Evolutionary conservation across 1,140 invertebrate species (phyloP).

Genomic region (Leptinotarsa defecta): DNA sequence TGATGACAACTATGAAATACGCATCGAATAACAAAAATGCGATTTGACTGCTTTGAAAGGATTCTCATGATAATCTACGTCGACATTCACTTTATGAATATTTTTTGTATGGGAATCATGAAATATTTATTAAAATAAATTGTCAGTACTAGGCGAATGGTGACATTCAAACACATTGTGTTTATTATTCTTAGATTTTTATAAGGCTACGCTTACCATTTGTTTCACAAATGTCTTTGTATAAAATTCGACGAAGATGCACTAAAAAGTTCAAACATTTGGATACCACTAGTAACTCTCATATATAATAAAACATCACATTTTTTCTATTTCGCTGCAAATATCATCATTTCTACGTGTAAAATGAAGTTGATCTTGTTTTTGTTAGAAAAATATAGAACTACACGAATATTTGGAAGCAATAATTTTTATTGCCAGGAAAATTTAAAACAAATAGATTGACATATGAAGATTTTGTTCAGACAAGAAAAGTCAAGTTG

Average conservation of each 20-base stretch:
- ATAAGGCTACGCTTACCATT: constrained; percentile 33
- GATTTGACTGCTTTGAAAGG: not conserved
- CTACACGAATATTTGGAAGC: too few species aligned
- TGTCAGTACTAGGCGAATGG: not conserved
- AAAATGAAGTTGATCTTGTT: too few species aligned
- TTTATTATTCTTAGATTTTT: constrained; percentile 37
- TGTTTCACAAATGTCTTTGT: constrained; percentile 36
- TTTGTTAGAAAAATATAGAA: too few species aligned
- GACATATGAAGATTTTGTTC: too few species aligned
- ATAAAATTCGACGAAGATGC: constrained; percentile 2
- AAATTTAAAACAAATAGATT: too few species aligned
- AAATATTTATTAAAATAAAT: constrained; percentile 16
- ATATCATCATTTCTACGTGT: too few species aligned
- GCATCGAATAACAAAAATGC: not conserved
- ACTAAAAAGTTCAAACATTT: constrained; percentile 9
- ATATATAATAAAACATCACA: too few species aligned
- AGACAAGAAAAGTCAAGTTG: too few species aligned
- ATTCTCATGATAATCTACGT: not conserved
- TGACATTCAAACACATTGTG: constrained; percentile 32
- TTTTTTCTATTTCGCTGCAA: too few species aligned
- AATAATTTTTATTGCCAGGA: too few species aligned
- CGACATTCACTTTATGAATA: constrained; percentile 5
- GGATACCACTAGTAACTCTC: not conserved
- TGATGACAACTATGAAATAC: not conserved
- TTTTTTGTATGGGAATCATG: constrained; percentile 11